Percentiles rank a stretch among this genome's conserved stretches.
Conservation (phyloP, 2,113 vertebrate species). For the Pogonocichla stellata region DNA sequence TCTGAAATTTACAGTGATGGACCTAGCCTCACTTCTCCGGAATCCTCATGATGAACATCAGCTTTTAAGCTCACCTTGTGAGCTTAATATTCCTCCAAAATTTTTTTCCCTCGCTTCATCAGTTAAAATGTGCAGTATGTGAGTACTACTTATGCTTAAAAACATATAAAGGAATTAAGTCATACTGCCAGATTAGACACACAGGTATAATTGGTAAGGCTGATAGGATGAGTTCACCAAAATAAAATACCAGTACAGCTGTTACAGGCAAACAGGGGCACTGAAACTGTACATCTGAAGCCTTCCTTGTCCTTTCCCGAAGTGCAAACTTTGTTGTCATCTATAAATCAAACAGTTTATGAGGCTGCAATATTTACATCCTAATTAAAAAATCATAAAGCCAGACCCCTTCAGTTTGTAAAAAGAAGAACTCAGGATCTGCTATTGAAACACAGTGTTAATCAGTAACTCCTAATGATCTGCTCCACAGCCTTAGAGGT, state of each 20-base stretch:
- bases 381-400: slow-evolving; percentile 92
- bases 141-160: neutral
- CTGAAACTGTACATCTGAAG: slow-evolving; percentile 16
- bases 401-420: slow-evolving; percentile 75
- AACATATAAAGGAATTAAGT: neutral
- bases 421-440: slow-evolving; percentile 71
- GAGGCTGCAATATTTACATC: slow-evolving; percentile 86
- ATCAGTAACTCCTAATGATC: slow-evolving; percentile 82
- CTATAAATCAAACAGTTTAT: slow-evolving; percentile 87
- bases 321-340: slow-evolving; percentile 77
- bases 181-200: neutral
- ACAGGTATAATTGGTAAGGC: neutral
- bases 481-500: slow-evolving; percentile 60
- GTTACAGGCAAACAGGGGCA: neutral
- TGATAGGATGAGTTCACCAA: neutral
- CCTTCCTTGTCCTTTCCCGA: slow-evolving; percentile 43
- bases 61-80: neutral
- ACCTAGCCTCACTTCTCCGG: neutral
- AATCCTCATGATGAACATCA: neutral
- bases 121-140: neutral
- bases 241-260: neutral
- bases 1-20: neutral
- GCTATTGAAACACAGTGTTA: slow-evolving; percentile 73
- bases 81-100: neutral
- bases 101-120: neutral